Conservation (phyloP, 2,888 invertebrate species). For the Meiosimyza platycephala region DNA sequence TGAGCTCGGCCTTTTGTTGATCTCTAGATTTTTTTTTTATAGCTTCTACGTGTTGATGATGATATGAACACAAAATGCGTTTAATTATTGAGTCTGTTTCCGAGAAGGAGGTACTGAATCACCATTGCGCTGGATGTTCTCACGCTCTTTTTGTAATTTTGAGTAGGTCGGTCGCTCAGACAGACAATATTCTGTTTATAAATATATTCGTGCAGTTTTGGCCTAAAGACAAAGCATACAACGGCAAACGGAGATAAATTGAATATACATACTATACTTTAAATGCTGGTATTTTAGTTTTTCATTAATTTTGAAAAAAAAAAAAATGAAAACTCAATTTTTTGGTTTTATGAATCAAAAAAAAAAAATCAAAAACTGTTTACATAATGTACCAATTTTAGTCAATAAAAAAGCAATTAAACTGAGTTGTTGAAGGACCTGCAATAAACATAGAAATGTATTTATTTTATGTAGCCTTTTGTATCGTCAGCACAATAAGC, state of each 20-base stretch:
- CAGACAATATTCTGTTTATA: conserved; percentile 8
- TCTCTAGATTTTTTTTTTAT: conserved; percentile 16
- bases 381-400: too few species aligned
- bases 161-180: conserved; percentile 16
- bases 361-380: too few species aligned
- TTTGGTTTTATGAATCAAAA: too few species aligned
- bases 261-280: not conserved
- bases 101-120: conserved; percentile 44
- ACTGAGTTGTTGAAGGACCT: too few species aligned
- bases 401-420: too few species aligned
- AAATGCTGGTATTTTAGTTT: too few species aligned
- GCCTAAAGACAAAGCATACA: not conserved
- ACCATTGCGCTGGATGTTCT: conserved; percentile 32
- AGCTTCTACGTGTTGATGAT: conserved; percentile 35
- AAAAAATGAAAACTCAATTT: not conserved
- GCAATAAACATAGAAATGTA: too few species aligned
- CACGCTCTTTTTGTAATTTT: conserved; percentile 25
- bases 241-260: not conserved
- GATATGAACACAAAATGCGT: conserved; percentile 44
- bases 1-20: conserved; percentile 24
- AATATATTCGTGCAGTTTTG: not conserved
- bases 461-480: too few species aligned
- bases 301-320: not conserved
- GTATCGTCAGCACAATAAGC: too few species aligned
- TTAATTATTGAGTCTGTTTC: conserved; percentile 48